phyloP scores from a whole-genome alignment of 2,797 vertebrate species.

The Pogonophryne albipinna region DNA sequence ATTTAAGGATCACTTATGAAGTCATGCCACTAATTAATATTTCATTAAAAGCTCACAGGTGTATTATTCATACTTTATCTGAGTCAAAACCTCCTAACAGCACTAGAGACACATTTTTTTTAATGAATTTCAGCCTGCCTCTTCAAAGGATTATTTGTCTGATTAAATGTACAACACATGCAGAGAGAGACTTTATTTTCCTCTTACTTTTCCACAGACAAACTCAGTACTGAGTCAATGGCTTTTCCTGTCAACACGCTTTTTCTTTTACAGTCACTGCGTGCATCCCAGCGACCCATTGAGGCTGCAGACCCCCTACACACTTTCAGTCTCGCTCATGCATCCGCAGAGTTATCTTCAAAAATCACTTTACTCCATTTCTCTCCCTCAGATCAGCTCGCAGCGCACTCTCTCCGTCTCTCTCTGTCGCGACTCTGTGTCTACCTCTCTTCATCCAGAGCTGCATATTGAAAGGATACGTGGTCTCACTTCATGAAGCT shows the following conservation, averaged over 20 bases:
- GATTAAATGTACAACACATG: slow-evolving; percentile 40
- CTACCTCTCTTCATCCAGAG: slow-evolving; percentile 56
- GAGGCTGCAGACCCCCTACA: slow-evolving; percentile 55
- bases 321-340: slow-evolving; percentile 43
- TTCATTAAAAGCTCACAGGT: slow-evolving; percentile 37
- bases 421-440: slow-evolving; percentile 34
- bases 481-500: slow-evolving; percentile 70
- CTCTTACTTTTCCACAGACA: slow-evolving; percentile 20
- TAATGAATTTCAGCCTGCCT: slow-evolving; percentile 15
- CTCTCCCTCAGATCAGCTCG: slow-evolving; percentile 35
- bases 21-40: slow-evolving; percentile 26
- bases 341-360: slow-evolving; percentile 39
- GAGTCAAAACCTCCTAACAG: slow-evolving; percentile 1
- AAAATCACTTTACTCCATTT: slow-evolving; percentile 49
- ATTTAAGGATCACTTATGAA: slow-evolving; percentile 29
- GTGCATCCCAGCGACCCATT: slow-evolving; percentile 54
- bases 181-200: slow-evolving; percentile 21
- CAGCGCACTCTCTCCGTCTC: slow-evolving; percentile 24
- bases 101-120: background rate
- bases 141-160: slow-evolving; percentile 33
- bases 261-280: slow-evolving; percentile 55
- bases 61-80: slow-evolving; percentile 26
- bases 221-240: slow-evolving; percentile 47
- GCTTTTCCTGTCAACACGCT: slow-evolving; percentile 53
- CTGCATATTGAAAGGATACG: slow-evolving; percentile 66